Base-by-base conservation (phyloP, 2,888 invertebrate genomes). In the Ochropacha duplaris region DNA sequence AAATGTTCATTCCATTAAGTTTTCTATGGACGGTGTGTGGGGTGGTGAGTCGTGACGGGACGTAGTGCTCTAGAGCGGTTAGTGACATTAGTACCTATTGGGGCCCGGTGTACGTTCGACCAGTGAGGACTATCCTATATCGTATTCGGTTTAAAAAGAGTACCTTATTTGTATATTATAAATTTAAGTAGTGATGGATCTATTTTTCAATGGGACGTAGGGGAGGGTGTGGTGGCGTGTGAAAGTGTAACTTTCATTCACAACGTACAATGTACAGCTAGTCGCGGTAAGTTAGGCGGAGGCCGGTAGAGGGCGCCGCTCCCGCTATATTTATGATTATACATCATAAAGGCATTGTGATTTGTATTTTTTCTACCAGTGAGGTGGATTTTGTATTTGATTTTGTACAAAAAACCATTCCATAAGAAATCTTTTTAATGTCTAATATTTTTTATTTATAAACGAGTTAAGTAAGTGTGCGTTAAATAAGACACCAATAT, bases 381-480 rank as follows among this genome's bases (percentile, higher is more conserved):
- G 79, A 74, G 84, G 88, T 87, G 83, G 88, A 83, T 79, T 84
- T 86, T 84, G 83, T 87, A 84, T 87, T 90, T 88, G 84, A 83
- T 89, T 90, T 90, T 92, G 91, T 92, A 91, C 91, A 91, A 92
- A 80, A 88, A 91, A 90, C 88, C 92, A 92, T 92, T 92, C 92
- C 92, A 90, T 91, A 79, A 80, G 78, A 85, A 84, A 83, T 83
- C 85, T 86, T 88, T 84, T 86, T 88, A 86, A 86, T 83, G 78
- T 87, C 83, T 90, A 85, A 84, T 83, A 79, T 86, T 88, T 52
- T 52, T 90, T 85, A 91, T 89, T 88, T 88, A 85, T 87, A 84
- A 81, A 82, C 78, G 74, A 78, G 66, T 79, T 81, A 82, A 78
- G 69, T 90, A 90, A 89, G 90, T 84, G 87, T 88, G 90, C 89